These are phyloP conservation scores for Sebastes ruberrimus DNA, from an alignment of 2,797 vertebrate genomes.

Conservation along the genomic window DNA sequence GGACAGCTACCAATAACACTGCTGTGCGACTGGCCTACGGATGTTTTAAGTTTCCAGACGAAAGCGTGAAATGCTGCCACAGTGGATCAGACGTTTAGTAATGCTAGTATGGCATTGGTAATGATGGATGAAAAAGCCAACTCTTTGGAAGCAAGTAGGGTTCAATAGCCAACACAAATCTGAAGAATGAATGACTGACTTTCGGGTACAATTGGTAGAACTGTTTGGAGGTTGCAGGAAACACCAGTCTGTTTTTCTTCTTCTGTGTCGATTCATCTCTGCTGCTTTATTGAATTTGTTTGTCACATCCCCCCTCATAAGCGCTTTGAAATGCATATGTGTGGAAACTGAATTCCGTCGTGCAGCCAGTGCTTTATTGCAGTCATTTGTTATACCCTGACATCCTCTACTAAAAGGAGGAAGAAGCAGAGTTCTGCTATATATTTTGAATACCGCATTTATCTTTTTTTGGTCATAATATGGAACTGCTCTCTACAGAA, in stretches of 20 bases:
- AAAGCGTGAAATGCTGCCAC: neutral
- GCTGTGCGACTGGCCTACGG: neutral
- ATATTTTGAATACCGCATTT: neutral
- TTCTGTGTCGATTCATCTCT: constrained; percentile 15
- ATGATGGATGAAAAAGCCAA: neutral
- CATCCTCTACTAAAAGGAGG: constrained; percentile 7
- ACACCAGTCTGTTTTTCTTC: neutral
- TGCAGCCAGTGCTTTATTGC: constrained; percentile 40
- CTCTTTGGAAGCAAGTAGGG: neutral
- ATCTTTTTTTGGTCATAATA: neutral
- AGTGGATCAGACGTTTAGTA: neutral
- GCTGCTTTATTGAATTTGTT: constrained; percentile 26
- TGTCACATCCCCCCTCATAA: constrained; percentile 15
- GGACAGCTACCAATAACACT: constrained; percentile 21
- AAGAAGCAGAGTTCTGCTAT: neutral
- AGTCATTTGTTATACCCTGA: constrained; percentile 42
- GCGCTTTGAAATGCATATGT: constrained; percentile 35
- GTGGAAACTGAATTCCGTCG: constrained; percentile 32
- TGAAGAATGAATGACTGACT: neutral
- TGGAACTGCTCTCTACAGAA: neutral
- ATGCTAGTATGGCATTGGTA: neutral
- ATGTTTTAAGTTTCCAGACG: constrained; percentile 21
- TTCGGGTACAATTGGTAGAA: neutral
- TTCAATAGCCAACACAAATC: neutral
- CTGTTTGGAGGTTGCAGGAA: neutral